phyloP scores from a whole-genome alignment of 2,797 vertebrate genomes.

The Enteromius fasciolatus region DNA sequence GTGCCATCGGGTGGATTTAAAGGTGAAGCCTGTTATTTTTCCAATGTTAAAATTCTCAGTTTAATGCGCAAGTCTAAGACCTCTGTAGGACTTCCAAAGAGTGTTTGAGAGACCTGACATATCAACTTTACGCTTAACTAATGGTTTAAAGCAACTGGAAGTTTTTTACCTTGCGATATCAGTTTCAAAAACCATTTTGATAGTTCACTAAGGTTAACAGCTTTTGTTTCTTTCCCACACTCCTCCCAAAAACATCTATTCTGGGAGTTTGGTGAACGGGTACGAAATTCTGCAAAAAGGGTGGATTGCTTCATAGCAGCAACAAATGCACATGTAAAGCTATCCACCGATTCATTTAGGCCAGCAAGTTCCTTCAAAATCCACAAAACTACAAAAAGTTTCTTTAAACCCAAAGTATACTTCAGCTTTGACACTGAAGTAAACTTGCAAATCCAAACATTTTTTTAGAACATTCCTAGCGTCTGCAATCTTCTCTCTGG shows the following conservation, averaged over 20 bases:
- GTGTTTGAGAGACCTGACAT: neutral
- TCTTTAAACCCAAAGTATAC: neutral
- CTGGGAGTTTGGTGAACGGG: neutral
- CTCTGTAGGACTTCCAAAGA: neutral
- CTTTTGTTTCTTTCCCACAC: neutral
- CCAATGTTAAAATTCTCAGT: neutral
- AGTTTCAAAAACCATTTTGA: neutral
- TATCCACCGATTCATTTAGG: neutral
- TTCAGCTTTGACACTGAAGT: neutral
- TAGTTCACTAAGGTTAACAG: neutral
- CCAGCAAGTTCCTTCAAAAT: neutral
- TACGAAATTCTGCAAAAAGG: neutral
- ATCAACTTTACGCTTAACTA: neutral
- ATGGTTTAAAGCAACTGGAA: neutral
- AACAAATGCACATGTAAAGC: neutral
- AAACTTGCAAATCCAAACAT: neutral
- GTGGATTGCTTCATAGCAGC: neutral
- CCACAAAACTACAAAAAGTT: neutral
- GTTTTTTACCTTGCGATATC: neutral
- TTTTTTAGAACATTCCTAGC: neutral
- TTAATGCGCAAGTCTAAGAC: neutral
- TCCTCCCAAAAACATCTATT: neutral
- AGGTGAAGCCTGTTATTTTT: neutral
- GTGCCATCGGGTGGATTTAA: neutral
- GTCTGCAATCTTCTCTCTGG: neutral